Evolutionary conservation across 2,888 invertebrate genomes (phyloP).

Genomic region (Metallyticus violacea): DNA sequence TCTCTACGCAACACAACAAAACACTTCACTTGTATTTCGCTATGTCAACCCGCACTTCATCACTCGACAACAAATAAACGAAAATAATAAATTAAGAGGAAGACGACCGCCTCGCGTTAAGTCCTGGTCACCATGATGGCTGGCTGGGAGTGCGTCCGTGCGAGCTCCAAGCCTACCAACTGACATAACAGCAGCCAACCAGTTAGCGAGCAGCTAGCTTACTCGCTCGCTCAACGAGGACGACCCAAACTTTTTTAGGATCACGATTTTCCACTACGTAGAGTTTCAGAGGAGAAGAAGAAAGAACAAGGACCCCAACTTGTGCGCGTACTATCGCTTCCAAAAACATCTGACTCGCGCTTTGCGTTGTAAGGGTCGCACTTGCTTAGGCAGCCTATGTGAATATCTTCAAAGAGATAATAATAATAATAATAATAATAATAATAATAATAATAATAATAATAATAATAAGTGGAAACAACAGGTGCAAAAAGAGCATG

Average conservation of each 20-base stretch:
- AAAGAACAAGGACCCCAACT: conserved; percentile 10
- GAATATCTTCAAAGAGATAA: no score
- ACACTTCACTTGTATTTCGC: no score
- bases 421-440: no score
- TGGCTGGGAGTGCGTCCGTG: background rate
- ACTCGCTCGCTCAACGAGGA: background rate
- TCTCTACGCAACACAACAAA: no score
- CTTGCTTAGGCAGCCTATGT: no score
- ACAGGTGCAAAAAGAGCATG: no score
- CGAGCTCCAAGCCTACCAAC: background rate
- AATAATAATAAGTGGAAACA: no score
- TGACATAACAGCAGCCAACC: background rate
- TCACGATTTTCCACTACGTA: conserved; percentile 18
- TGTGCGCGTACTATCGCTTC: background rate
- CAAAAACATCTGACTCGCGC: background rate
- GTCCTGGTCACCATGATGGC: background rate
- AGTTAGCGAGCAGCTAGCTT: no score
- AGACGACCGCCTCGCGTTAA: background rate
- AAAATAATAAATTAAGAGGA: background rate
- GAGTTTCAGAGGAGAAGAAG: conserved; percentile 17
- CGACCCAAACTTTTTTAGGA: background rate
- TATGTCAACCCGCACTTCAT: no score
- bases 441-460: no score
- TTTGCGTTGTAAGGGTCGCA: no score
- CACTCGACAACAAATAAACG: background rate